phyloP scores from a whole-genome alignment of 2,888 invertebrate genomes.

The Drosophila paramelanica region DNA sequence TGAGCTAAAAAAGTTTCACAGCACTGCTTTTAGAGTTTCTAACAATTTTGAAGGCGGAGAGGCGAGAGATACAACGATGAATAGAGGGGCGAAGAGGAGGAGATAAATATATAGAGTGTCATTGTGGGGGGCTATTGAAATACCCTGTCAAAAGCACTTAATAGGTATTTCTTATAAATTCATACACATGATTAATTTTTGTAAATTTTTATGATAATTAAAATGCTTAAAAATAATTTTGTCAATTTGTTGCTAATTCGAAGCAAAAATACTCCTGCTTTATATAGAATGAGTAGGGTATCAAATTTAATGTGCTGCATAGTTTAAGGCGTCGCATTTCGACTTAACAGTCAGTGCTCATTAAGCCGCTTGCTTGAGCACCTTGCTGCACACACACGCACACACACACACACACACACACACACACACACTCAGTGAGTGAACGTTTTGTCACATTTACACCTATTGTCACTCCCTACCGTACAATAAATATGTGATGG shows the following conservation, averaged over 20 bases:
- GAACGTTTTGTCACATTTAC: slow-evolving; percentile 73
- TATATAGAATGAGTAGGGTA: slow-evolving; percentile 20
- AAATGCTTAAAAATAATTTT: too few species aligned
- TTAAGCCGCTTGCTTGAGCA: slow-evolving; percentile 70
- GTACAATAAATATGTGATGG: slow-evolving; percentile 60
- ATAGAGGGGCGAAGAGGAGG: not conserved
- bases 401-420: slow-evolving; percentile 19
- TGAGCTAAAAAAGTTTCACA: slow-evolving; percentile 74
- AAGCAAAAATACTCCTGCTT: not conserved
- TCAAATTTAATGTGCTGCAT: slow-evolving; percentile 48
- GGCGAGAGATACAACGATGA: not conserved
- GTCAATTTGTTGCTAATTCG: too few species aligned
- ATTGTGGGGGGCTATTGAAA: slow-evolving; percentile 2
- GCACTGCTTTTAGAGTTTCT: slow-evolving; percentile 53
- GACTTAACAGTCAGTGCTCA: slow-evolving; percentile 59
- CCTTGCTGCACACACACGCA: slow-evolving; percentile 48
- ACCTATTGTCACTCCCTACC: slow-evolving; percentile 48
- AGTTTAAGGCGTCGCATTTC: slow-evolving; percentile 47
- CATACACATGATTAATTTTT: too few species aligned
- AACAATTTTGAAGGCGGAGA: slow-evolving; percentile 45
- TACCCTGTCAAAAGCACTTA: slow-evolving; percentile 22
- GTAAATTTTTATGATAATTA: too few species aligned
- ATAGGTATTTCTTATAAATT: not conserved
- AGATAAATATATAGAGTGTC: not conserved
- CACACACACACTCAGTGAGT: slow-evolving; percentile 15